phyloP scores from a whole-genome alignment of 2,797 vertebrate species.

The Urophycis tenuis region DNA sequence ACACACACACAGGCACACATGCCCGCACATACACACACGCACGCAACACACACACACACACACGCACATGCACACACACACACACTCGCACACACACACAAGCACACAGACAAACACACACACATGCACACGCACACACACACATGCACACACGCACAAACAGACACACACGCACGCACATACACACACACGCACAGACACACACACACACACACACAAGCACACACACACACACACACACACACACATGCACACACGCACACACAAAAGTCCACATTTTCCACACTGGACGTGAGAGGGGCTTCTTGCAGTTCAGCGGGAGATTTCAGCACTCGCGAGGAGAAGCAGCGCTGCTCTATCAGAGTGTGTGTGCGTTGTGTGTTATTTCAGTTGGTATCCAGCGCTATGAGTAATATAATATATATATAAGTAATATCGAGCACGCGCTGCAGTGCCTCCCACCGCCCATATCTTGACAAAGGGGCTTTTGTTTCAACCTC shows the following conservation, averaged over 20 bases:
- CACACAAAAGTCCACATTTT: constrained; percentile 15
- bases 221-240: background rate
- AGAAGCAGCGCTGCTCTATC: constrained; percentile 34
- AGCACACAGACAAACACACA: too few species aligned
- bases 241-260: background rate
- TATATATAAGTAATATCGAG: background rate
- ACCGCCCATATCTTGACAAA: constrained; percentile 44
- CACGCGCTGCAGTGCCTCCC: constrained; percentile 26
- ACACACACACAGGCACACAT: too few species aligned
- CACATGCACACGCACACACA: too few species aligned
- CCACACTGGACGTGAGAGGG: constrained; percentile 17
- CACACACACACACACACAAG: too few species aligned
- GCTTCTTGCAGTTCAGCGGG: constrained; percentile 9
- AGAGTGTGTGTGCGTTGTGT: background rate
- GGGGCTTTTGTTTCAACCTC: constrained; percentile 61
- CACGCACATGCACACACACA: background rate
- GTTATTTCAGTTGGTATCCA: background rate
- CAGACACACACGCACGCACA: too few species aligned
- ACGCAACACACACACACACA: too few species aligned
- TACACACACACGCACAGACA: too few species aligned
- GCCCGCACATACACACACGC: too few species aligned
- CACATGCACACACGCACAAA: background rate
- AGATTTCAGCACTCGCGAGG: constrained; percentile 12
- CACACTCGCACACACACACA: background rate
- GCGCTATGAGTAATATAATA: background rate